These are phyloP conservation scores for Sciaenops ocellatus DNA, from an alignment of 2,797 vertebrate species.

Conservation along the genomic window DNA sequence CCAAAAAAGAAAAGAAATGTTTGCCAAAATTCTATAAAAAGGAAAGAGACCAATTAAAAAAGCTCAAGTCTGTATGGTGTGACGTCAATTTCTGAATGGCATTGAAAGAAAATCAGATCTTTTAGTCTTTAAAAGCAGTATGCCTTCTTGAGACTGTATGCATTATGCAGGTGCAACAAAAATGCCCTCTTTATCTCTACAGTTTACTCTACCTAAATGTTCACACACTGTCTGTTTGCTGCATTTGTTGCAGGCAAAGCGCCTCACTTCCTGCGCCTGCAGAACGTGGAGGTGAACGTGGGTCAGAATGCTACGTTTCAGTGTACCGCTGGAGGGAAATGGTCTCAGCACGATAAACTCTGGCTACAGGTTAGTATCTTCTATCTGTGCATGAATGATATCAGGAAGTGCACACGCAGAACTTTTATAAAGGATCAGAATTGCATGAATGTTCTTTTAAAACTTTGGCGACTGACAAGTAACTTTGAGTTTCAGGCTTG, in stretches of 20 bases:
- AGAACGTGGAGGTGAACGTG: constrained; percentile 98
- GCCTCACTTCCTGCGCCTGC: constrained; percentile 95
- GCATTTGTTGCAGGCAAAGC: constrained; percentile 89
- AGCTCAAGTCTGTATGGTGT: background rate
- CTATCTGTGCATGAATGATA: background rate
- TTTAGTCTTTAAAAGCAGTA: too few species aligned
- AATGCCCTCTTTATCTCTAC: background rate
- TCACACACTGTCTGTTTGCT: background rate
- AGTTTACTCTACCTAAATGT: background rate
- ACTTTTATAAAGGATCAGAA: background rate
- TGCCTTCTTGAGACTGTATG: background rate
- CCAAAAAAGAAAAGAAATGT: background rate
- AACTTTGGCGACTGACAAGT: background rate
- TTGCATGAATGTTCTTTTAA: too few species aligned
- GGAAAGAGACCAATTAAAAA: background rate
- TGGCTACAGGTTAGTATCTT: constrained; percentile 82
- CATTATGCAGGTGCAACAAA: too few species aligned
- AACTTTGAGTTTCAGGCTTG: background rate
- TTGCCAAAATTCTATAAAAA: background rate
- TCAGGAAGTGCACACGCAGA: background rate
- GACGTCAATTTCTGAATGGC: too few species aligned
- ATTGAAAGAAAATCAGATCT: too few species aligned
- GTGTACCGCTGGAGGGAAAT: constrained; percentile 96
- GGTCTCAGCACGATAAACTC: constrained; percentile 96
- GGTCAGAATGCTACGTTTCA: constrained; percentile 97